Percentiles rank a stretch among this genome's conserved stretches.
Evolutionary conservation across 2,113 vertebrate species (phyloP).

Genomic region (Mandrillus leucophaeus): DNA sequence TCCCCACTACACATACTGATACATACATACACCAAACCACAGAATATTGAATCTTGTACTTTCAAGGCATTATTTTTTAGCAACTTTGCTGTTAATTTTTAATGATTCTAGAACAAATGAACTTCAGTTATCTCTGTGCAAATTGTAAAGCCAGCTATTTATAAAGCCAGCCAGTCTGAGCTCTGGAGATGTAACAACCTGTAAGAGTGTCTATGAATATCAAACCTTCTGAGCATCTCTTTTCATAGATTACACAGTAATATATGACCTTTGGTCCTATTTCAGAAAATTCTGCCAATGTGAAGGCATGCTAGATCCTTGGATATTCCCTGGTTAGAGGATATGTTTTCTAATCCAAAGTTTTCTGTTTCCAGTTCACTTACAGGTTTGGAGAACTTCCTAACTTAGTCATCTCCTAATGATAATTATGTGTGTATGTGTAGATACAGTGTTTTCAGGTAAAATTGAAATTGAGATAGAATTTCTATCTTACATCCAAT

Average conservation of each 20-base stretch:
- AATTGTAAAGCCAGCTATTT: neutral
- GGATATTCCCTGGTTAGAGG: neutral
- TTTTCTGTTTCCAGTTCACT: neutral
- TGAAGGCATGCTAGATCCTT: neutral
- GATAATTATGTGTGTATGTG: neutral
- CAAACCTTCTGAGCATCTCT: neutral
- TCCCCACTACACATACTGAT: neutral
- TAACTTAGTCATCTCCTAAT: neutral
- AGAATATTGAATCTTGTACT: neutral
- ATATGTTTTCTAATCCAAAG: neutral
- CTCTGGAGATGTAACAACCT: neutral
- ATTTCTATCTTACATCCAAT: neutral
- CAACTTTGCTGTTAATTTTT: neutral
- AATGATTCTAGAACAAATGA: neutral
- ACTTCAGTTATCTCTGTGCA: neutral
- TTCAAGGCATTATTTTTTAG: neutral
- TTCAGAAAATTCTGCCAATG: neutral
- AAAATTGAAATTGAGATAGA: neutral
- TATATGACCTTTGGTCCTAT: neutral
- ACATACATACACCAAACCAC: neutral
- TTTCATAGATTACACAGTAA: neutral
- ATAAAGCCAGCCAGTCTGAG: neutral
- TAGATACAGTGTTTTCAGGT: neutral
- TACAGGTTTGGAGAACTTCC: neutral
- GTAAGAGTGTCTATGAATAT: neutral